Evolutionary conservation across 2,888 invertebrate genomes (phyloP), one percentile per base, ranked within the genome.

Genomic region (Eledone cirrhosa): DNA sequence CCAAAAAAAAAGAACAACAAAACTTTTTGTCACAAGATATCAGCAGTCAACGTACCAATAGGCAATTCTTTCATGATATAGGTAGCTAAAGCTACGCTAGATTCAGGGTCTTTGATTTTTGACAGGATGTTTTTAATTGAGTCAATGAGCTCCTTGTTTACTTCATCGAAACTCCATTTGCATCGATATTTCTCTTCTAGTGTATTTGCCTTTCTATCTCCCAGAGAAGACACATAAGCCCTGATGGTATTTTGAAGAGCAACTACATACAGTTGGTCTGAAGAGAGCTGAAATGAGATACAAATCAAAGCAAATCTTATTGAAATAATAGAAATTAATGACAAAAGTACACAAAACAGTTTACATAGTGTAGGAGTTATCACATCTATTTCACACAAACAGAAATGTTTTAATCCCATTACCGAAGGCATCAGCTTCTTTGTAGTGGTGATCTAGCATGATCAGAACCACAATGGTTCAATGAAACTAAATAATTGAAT

Each of bases 21-120:
- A n/a, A n/a, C n/a, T n/a, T n/a, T n/a, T n/a, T 41, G 11, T 41
- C 11, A 41, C 11, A 41, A 41, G 41, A 41, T 41, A 41, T 41
- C 8, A 41, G 63, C 2, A 24, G 63, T 27, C 24, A 47, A 77
- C 80, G 59, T 80, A 88, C 88, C 88, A 79, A 86, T 82, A 19
- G 88, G 88, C 33, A 89, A 80, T 65, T 86, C 84, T 31, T 81
- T 85, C 41, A 88, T 85, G 81, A 86, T 83, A 86, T 86, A 88
- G 77, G 81, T 83, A n/a, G 84, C 85, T 82, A 87, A 87, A 11
- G 86, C 87, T 75, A 87, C 75, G 1, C 86, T 87, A 72, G 83
- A 84, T 79, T 87, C 87, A 81, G 82, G 83, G 74, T 85, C 85
- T 67, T 82, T 83, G 47, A 87, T 83, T 41, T 83, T 83, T 76